Evolutionary conservation across 53 echinoderm and acorn worm species (phyloP), one percentile per base, ranked within the genome.

Genomic region (Antedon mediterranea): DNA sequence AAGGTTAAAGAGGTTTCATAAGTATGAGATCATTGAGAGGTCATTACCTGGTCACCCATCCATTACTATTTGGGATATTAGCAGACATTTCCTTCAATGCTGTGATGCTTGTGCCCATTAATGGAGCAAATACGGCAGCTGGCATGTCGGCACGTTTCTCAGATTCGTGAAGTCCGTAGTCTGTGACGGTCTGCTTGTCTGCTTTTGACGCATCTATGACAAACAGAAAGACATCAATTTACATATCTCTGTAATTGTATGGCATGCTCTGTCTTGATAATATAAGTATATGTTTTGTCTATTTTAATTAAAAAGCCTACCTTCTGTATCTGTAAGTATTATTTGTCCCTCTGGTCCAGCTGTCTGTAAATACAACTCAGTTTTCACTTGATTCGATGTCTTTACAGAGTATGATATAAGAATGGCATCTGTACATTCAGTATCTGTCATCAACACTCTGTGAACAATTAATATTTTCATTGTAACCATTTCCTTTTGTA

Each of bases 391-490:
- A 29, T 74, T 74, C 8, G 81, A 76, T 18, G 73, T 78, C 73
- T 91, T 89, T 71, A 87, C 74, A 0, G 94, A 85, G 83, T 91
- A 89, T 43, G 91, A 87, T 3, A 94, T 43, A 4, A 94, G 81
- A 4, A 94, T 82, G 29, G 89, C 87, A 42, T 89, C 91, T 27
- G 75, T 73, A 0, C 78, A 78, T 31, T 37, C 29, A 9, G 91
- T 85, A 34, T 76, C 85, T 6, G 89, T 89, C 32, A 43, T 43
- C 71, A 93, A 93, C 31, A 93, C 32, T 73, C 93, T 93, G 81
- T n/a, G n/a, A n/a, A n/a, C n/a, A n/a, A n/a, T n/a, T n/a, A n/a
- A n/a, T n/a, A n/a, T n/a, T n/a, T n/a, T n/a, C n/a, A n/a, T n/a
- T n/a, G n/a, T n/a, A n/a, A n/a, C n/a, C n/a, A n/a, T n/a, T n/a